Percentiles rank a stretch among this genome's conserved stretches.
Evolutionary conservation across 2,113 vertebrate species (phyloP).

Genomic region (Elgaria multicarinata): DNA sequence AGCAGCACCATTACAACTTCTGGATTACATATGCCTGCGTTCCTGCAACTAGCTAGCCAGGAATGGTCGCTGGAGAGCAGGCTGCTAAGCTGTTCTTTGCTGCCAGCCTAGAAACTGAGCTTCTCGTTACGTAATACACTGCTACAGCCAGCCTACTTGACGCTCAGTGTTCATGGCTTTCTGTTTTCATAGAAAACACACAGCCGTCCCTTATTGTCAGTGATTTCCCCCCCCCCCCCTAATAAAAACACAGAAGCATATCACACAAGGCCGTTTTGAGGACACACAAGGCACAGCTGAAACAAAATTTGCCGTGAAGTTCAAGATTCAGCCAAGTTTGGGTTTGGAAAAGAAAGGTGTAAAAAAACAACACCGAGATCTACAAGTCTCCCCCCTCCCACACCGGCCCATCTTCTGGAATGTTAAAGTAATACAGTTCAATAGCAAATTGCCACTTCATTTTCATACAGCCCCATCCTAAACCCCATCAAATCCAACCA

Average conservation of each 20-base stretch:
- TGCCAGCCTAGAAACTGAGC: background rate
- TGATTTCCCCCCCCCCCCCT: background rate
- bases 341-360: background rate
- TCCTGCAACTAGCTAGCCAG: background rate
- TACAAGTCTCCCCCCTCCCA: too few species aligned
- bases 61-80: background rate
- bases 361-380: too few species aligned
- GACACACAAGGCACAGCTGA: too few species aligned
- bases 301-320: background rate
- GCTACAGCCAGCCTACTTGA: background rate
- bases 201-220: background rate
- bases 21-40: background rate
- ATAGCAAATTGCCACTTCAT: background rate
- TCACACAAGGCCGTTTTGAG: background rate
- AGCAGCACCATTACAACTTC: background rate
- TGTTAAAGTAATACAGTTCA: background rate
- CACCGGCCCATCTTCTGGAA: background rate
- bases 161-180: background rate
- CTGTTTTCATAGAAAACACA: background rate
- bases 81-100: background rate
- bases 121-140: conserved; percentile 9
- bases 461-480: background rate
- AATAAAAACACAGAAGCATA: background rate
- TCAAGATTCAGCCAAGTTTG: background rate
- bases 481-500: background rate